Base-by-base conservation (phyloP, 2,797 vertebrate species). In the Anolis apletophallus region DNA sequence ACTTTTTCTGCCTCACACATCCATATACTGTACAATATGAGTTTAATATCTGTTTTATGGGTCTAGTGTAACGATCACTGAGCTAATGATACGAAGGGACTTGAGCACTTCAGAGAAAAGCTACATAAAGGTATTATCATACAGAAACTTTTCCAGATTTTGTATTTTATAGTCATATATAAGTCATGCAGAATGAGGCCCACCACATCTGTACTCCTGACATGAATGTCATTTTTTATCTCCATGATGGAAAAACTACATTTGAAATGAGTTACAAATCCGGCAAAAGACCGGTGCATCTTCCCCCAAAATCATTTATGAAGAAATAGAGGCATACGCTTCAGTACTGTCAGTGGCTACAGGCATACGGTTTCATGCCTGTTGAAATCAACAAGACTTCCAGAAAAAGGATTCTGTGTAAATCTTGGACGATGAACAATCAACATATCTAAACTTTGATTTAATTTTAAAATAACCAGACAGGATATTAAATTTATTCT, bases 241-340 rank as follows among this genome's bases (percentile, higher is more conserved):
- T 93, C 79, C 77, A 0, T 5, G 9, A 11, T 26, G 88, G 54
- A 84, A 90, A 75, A 82, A 40, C 50, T 68, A 68, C 50, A 26
- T 83, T 88, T 87, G 84, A 87, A 87, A 91, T 83, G 29, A 88
- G 19, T 55, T 83, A 87, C 77, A 61, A 36, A 50, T 50, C 85
- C 77, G 81, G 82, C 55, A 72, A 91, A 90, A 72, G 90, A 83
- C 55, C 85, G 69, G 8, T 57, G 92, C 88, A 29, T 83, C 69
- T 92, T 59, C 67, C 80, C 82, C 78, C 90, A 94, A 95, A 93
- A 74, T 78, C 77, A 90, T 59, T 29, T 88, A 81, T 89, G 91
- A 88, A 87, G 90, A 74, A 90, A 89, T 91, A 92, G 54, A 11
- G 80, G 85, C 78, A 81, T 93, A 87, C 92, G 75, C 61, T 80